Conservation (phyloP, 2,113 vertebrate genomes). For the Peromyscus maniculatus region DNA sequence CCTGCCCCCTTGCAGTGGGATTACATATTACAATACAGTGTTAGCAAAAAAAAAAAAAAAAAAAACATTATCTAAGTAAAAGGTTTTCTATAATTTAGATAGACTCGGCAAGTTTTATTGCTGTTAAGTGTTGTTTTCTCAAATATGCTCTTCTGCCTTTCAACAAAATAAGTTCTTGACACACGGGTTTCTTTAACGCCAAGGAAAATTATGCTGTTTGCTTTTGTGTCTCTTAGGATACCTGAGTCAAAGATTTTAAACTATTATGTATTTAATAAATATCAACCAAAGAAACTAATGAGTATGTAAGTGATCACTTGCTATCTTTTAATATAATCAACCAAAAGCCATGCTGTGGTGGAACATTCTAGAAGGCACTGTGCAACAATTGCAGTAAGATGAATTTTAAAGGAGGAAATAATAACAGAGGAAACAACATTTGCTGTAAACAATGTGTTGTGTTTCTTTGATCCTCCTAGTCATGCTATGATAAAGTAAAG, state of each 20-base stretch:
- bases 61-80: neutral
- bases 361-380: neutral
- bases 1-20: neutral
- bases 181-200: neutral
- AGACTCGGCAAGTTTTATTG: neutral
- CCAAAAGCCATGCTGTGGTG: neutral
- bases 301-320: neutral
- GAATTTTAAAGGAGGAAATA: neutral
- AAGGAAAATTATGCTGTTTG: neutral
- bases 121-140: neutral
- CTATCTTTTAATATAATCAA: neutral
- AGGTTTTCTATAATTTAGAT: neutral
- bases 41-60: neutral
- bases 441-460: neutral
- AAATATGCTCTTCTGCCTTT: neutral
- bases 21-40: neutral
- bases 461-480: neutral
- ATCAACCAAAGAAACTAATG: neutral
- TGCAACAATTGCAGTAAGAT: neutral
- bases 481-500: neutral
- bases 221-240: neutral
- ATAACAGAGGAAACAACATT: neutral
- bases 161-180: constrained; percentile 5
- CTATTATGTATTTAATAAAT: neutral
- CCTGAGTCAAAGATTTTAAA: neutral